Evolutionary conservation across 2,888 invertebrate genomes (phyloP).

Genomic region (Cerastis rubricosa): DNA sequence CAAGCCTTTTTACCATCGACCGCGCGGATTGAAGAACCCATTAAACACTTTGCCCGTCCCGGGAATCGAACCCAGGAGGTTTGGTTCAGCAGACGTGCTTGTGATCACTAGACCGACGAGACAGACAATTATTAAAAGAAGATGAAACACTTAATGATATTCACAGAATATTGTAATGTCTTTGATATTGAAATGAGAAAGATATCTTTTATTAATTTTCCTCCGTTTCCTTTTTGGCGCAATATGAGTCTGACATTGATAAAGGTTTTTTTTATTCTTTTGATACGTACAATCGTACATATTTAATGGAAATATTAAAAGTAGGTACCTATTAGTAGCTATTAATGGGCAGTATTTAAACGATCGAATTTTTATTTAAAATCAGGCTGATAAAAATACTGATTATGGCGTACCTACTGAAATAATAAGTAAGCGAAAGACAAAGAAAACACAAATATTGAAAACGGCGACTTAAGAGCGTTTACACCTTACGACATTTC

Average conservation of each 20-base stretch:
- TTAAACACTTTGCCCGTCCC: not conserved
- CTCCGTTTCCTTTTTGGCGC: not conserved
- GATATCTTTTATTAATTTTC: conserved; percentile 24
- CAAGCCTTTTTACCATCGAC: not conserved
- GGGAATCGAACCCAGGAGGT: not conserved
- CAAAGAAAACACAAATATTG: too few relatives aligned
- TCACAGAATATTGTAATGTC: conserved; percentile 22
- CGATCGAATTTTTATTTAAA: too few relatives aligned
- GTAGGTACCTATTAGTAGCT: too few relatives aligned
- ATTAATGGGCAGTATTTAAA: too few relatives aligned
- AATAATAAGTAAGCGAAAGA: too few relatives aligned
- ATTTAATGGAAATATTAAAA: not conserved
- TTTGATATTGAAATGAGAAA: conserved; percentile 29
- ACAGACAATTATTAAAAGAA: conserved; percentile 7
- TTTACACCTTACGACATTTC: too few relatives aligned
- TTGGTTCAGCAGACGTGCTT: not conserved
- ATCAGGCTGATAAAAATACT: too few relatives aligned
- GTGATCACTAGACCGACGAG: not conserved
- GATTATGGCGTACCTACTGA: too few relatives aligned
- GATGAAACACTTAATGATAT: conserved; percentile 10
- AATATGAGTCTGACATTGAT: not conserved
- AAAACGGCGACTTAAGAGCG: too few relatives aligned
- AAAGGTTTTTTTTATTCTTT: not conserved
- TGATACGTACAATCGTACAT: not conserved
- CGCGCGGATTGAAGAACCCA: not conserved